Evolutionary conservation across 2,113 vertebrate species (phyloP), one percentile per base, ranked within the genome.

Genomic region (Rhodinocichla rosea): DNA sequence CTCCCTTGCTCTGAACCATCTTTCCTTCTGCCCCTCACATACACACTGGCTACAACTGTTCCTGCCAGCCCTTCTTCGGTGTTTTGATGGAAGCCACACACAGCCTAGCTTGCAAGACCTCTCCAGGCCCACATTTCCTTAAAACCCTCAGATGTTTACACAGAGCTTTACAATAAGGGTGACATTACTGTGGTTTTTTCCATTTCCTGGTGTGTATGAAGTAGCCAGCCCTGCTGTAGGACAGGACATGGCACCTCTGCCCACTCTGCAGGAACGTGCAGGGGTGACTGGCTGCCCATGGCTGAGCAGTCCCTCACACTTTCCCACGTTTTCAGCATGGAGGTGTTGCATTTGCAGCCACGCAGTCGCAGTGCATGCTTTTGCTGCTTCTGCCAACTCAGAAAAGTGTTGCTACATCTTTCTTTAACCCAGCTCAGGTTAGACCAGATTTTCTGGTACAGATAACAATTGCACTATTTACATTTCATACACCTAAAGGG

Each of bases 331-430:
- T n/a, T 20, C 68, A 81, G 69, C 70, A 45, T 0, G 2, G 39
- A 83, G 63, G 19, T 16, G 63, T 3, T 80, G 75, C 52, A 6
- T 11, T 62, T 47, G 5, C 2, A 92, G 83, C 53, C 74, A 28
- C 1, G 1, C 6, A 13, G 69, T 10, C 1, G 0, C 67, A 49
- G n/a, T 6, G 5, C 0, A 7, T 0, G 8, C 79, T 71, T 40
- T 17, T 1, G 4, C 91, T 74, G 35, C 70, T 21, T 42, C 55
- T 83, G 87, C 84, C 89, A 92, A 52, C 63, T 83, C 62, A n/a
- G 73, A 57, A 78, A 95, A 92, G 47, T 0, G 1, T 78, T 77
- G 77, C 83, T 7, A 8, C 87, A 85, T 75, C 91, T 55, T 70
- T 67, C 71, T 74, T 67, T 44, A 77, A 50, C 35, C 33, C 69